Base-by-base conservation (phyloP, 37 sponge, comb jelly and placozoan species). In the Spongia lamella region DNA sequence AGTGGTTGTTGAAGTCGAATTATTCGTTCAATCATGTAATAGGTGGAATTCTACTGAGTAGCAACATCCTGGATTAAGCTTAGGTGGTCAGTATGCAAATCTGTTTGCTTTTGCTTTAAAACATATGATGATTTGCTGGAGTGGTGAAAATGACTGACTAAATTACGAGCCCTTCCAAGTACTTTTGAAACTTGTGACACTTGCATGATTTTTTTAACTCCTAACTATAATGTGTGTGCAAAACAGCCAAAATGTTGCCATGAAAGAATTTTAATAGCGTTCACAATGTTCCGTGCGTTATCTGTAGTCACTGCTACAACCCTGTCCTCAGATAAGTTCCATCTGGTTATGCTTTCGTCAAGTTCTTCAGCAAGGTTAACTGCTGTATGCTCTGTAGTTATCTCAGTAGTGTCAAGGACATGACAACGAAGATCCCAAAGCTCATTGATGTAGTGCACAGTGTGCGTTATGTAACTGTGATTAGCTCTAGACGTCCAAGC, bases 381-480 rank as follows among this genome's bases (percentile, higher is more conserved):
- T 56, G 61, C 80, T 32, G 57, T 79, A 39, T 79, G 80, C 20
- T 52, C 31, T n/a, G n/a, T 70, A 51, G 70, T 70, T 24, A 79
- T 31, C 31, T 79, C 70, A 17, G 29, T 22, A 29, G 70, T 79
- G 15, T 68, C 80, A 19, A 79, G 71, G 25, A 79, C 29, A 71
- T 56, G 29, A 25, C 40, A 20, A 27, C 56, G 36, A 24, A 77
- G 14, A 49, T 70, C 49, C 26, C 26, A 67, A 13, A 38, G n/a
- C 1, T 52, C 31, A 25, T 76, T 31, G 15, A 79, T 56, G 47
- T 22, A 73, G 55, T 79, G 70, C 38, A 67, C 22, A 5, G 80
- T 79, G 58, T 71, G 38, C 22, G 39, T 43, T 17, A 53, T 79
- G 58, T 79, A 79, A 24, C 70, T 57, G 36, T 79, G 59, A n/a